Base-by-base conservation (phyloP, 2,888 invertebrate species). In the Dolichopus griseipennis region DNA sequence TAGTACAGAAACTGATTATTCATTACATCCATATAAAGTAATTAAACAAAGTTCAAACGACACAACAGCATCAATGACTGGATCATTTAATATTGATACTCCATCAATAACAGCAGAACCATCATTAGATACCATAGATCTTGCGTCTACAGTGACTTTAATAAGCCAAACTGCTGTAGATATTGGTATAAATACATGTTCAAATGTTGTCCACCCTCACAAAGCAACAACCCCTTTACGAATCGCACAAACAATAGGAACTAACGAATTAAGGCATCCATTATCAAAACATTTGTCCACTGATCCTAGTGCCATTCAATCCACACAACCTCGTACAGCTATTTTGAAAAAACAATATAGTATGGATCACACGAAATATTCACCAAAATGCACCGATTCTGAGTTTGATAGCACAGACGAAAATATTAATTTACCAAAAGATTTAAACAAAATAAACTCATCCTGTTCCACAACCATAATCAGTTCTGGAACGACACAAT, bases 1-100 rank as follows among this genome's bases (percentile, higher is more conserved):
- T 20, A 82, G 82, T 73, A 81, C 81, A 7, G 81, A 82, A 15
- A 82, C 82, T 15, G 82, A 82, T 67, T 82, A 81, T 71, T 81
- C 81, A 62, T 76, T 78, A 8, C 81, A 81, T 74, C 82, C 81
- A 63, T 82, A 82, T 73, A 77, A 78, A 65, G 78, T 82, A 65
- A 81, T 82, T 63, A 82, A 82, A 72, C 82, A 82, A 75, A 81
- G 80, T 70, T 82, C 82, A 62, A 82, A 82, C 67, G 82, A 82
- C 70, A 82, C 82, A n/a, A 82, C 78, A 69, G 81, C 81, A 69
- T 81, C 81, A 66, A 76, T 78, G 72, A 81, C 81, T 0, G 80
- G 82, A 33, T 82, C 81, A 61, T 81, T 78, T 67, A 82, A 82
- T 69, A 77, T 82, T 63, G 82, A 82, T 69, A 81, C 81, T 27